Conservation (phyloP, 2,113 vertebrate genomes). For the Scomber japonicus region DNA sequence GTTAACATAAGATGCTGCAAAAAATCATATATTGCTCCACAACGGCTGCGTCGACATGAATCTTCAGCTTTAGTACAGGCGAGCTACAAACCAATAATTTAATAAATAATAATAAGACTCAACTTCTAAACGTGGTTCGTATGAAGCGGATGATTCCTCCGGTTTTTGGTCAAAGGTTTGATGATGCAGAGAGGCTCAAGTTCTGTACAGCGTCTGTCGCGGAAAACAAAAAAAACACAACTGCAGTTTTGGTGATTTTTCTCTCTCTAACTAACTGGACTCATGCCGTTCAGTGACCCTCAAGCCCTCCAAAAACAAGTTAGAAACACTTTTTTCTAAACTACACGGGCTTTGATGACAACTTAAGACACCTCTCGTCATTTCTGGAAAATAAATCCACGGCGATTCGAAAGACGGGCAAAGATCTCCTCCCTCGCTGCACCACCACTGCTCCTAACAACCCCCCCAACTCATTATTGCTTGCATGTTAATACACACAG, state of each 20-base stretch:
- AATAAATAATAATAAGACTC: conserved; percentile 34
- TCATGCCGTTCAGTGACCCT: conserved; percentile 16
- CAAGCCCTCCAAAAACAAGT: conserved; percentile 43
- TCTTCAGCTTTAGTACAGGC: conserved; percentile 21
- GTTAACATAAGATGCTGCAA: conserved; percentile 58
- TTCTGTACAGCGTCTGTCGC: conserved; percentile 26
- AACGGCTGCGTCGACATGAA: conserved; percentile 34
- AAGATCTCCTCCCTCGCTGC: conserved; percentile 30
- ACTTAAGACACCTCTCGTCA: conserved; percentile 23
- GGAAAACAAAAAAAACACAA: background rate
- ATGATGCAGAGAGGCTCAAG: conserved; percentile 65
- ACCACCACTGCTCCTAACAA: conserved; percentile 51
- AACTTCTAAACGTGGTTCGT: conserved; percentile 14
- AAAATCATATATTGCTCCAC: conserved; percentile 50
- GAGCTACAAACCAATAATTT: conserved; percentile 3
- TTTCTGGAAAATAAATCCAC: conserved; percentile 42
- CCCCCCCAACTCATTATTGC: conserved; percentile 82
- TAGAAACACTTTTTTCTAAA: conserved; percentile 35
- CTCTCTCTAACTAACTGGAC: conserved; percentile 21
- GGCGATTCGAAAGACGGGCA: conserved; percentile 14
- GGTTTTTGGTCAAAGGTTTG: conserved; percentile 82
- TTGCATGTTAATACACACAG: conserved; percentile 68
- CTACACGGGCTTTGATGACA: conserved; percentile 20
- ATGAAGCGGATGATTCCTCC: conserved; percentile 61
- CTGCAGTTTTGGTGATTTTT: conserved; percentile 32